Evolutionary conservation across 2,888 invertebrate genomes (phyloP), one percentile per base, ranked within the genome.

Genomic region (Eristalis intricaria): DNA sequence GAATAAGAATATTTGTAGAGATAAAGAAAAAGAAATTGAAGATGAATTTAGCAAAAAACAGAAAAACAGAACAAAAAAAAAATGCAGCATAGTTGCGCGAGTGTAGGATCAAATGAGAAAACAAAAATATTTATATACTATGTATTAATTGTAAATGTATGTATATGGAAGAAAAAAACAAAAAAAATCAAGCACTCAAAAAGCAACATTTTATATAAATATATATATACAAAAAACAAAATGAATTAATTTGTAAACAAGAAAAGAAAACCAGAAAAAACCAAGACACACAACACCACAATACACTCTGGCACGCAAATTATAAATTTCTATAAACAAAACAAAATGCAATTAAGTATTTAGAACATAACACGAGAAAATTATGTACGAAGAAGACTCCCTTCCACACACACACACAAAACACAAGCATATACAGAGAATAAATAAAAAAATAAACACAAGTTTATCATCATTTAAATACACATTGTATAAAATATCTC

Each of bases 71-170:
- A n/a, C n/a, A n/a, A n/a, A n/a, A n/a, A n/a, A 43, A 43, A 2
- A n/a, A 70, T 58, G 84, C 87, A 83, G 87, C 83, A 78, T 84
- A 79, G 84, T 86, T 83, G 86, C 73, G 79, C 73, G 79, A 68
- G 75, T 79, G 79, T 87, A 84, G 84, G 83, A 79, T 83, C 69
- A 82, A 82, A 78, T 86, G 71, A 73, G 81, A 77, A 69, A 40
- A 75, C 40, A 66, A 70, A 83, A 75, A 79, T 79, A 75, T 86
- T 74, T 86, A 84, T 84, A 84, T 79, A 87, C 75, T 70, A 50
- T 87, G 79, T 87, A 87, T 79, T 87, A 79, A 87, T 79, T 87
- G 87, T 87, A 87, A 87, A 83, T 84, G 85, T 74, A 69, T 87
- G 87, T 87, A 83, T 50, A 40, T 83, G 78, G 78, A 78, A 76